A percentile compares a stretch with the other conserved stretches of the same genome.
Evolutionary conservation across 1,140 invertebrate genomes (phyloP).

Genomic region (Aphidius ervi): DNA sequence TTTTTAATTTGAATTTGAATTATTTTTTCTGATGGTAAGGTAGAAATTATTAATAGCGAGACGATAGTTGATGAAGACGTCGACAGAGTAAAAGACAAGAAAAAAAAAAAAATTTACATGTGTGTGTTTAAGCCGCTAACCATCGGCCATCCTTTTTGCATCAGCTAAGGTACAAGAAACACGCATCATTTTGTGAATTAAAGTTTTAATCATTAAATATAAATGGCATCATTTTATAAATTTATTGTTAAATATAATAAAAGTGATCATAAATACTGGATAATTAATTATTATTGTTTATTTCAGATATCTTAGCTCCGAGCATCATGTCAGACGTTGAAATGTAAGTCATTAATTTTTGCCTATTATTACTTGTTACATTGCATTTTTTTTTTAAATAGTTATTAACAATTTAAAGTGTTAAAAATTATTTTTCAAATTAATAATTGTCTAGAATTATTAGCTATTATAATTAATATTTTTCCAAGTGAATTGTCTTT

Average conservation of each 20-base stretch:
- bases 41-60: neutral
- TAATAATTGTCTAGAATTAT: too few relatives aligned
- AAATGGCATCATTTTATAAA: constrained; percentile 28
- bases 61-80: neutral
- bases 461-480: too few relatives aligned
- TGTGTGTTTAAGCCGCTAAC: too few relatives aligned
- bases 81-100: neutral
- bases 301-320: constrained; percentile 34
- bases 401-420: neutral
- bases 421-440: neutral
- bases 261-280: neutral
- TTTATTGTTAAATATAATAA: constrained; percentile 17
- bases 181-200: constrained; percentile 14
- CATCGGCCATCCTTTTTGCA: constrained; percentile 32
- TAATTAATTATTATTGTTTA: constrained; percentile 35
- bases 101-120: too few relatives aligned
- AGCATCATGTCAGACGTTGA: constrained; percentile 62
- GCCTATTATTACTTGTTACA: constrained; percentile 34
- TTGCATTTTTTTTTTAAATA: neutral
- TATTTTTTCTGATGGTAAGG: neutral
- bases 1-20: neutral
- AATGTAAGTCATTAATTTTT: constrained; percentile 55
- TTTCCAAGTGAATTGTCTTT: too few relatives aligned
- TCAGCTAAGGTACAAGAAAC: constrained; percentile 34
- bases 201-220: constrained; percentile 33